Conservation (phyloP, 2,888 invertebrate genomes). For the Brachycybe producta region DNA sequence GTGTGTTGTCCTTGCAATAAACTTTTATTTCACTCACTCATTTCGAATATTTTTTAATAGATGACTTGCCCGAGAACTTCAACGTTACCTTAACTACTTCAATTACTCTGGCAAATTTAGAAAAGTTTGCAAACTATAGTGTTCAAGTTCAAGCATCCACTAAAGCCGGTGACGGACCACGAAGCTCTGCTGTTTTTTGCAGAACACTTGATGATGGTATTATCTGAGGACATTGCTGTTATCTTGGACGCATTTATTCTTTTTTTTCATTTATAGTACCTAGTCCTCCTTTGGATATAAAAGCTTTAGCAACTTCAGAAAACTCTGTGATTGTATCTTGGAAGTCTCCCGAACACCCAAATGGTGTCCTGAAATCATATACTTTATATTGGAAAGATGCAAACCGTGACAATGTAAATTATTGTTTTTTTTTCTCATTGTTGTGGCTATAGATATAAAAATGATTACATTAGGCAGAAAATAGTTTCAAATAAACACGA, state of each 20-base stretch:
- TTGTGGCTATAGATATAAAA: no score
- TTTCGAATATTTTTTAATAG: no score
- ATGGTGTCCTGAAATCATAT: slow-evolving; percentile 85
- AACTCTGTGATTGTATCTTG: slow-evolving; percentile 87
- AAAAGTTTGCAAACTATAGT: slow-evolving; percentile 78
- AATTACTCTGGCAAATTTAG: slow-evolving; percentile 35
- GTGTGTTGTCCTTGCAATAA: no score
- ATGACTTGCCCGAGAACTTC: slow-evolving; percentile 1
- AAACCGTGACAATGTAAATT: background rate
- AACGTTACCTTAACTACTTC: background rate
- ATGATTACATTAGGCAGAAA: no score
- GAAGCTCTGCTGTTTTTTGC: slow-evolving; percentile 62
- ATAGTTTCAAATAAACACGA: no score
- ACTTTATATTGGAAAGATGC: slow-evolving; percentile 57
- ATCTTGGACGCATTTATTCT: background rate
- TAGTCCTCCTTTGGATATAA: slow-evolving; percentile 82
- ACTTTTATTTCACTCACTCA: no score
- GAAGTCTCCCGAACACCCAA: slow-evolving; percentile 83
- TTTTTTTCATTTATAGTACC: slow-evolving; percentile 50
- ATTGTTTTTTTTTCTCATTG: no score
- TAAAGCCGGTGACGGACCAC: slow-evolving; percentile 67
- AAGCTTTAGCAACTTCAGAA: slow-evolving; percentile 80
- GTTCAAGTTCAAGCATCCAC: slow-evolving; percentile 72
- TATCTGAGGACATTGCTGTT: background rate
- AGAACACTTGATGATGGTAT: slow-evolving; percentile 71